Evolutionary conservation across 92 coral and sea anemone genomes (phyloP).

Genomic region (Pocillopora meandrina): DNA sequence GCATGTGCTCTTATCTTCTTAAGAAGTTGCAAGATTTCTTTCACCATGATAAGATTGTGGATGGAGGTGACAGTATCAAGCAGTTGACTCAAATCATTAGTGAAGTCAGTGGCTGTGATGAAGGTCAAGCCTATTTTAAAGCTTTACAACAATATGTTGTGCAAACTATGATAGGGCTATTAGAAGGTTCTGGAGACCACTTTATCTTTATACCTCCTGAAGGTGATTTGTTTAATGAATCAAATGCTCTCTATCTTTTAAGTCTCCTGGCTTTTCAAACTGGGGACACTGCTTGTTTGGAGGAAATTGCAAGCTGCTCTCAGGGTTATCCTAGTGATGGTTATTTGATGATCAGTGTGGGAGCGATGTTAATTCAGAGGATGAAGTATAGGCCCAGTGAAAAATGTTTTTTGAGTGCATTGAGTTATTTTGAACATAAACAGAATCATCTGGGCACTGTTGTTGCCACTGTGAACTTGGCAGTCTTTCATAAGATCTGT

Average conservation of each 20-base stretch:
- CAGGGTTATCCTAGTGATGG: background rate
- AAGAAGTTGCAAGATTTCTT: background rate
- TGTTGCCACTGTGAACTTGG: constrained; percentile 3
- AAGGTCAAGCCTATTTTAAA: too few species aligned
- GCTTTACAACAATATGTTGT: background rate
- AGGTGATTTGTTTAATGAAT: background rate
- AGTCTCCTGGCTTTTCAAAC: background rate
- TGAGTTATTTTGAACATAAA: constrained; percentile 2
- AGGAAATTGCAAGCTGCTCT: background rate
- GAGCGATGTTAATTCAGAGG: constrained; percentile 11
- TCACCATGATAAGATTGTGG: background rate
- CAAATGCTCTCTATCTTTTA: background rate
- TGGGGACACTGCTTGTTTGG: constrained; percentile 1
- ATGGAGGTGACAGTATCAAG: background rate
- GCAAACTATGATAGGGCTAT: background rate
- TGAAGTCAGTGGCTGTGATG: background rate
- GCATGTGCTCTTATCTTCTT: background rate
- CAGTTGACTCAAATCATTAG: background rate
- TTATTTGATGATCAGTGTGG: constrained; percentile 12
- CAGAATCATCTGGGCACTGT: constrained; percentile 5
- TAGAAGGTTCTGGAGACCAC: background rate
- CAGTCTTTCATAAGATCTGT: background rate
- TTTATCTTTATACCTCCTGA: background rate
- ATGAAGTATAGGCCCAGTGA: background rate
- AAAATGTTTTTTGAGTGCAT: constrained; percentile 9